Base-by-base conservation (phyloP, 2,113 vertebrate species). In the Eulacestoma nigropectus region DNA sequence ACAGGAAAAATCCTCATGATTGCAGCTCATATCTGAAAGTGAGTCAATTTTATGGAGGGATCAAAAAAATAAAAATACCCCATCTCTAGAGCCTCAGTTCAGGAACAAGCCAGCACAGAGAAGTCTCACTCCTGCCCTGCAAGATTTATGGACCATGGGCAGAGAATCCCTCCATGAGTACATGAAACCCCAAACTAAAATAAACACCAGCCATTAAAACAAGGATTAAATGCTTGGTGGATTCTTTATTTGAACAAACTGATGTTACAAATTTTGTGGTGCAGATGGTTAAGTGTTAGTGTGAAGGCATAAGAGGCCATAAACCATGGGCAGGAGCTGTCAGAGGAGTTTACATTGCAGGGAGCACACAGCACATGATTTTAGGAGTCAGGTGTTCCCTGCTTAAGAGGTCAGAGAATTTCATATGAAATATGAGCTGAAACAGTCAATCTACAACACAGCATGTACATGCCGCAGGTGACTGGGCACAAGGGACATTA, bases 271-370 rank as follows among this genome's bases (percentile, higher is more conserved):
- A 70, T 94, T 90, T 91, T 89, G 87, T 89, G 90, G 81, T 68
- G 91, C 94, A 96, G 93, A 96, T 95, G 94, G 94, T 96, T 89
- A 93, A 96, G 94, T 86, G 94, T 96, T 92, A 96, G 87, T 64
- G 75, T 90, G 89, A 96, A 93, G 53, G 90, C 73, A 82, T 42
- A 69, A 96, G 93, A 94, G 83, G 78, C 93, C 92, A 95, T 95
- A 96, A 96, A 97, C 67, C 78, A 93, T 0, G 73, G 91, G 91
- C 85, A 92, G 89, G 76, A 93, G 87, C 73, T 96, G 91, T 96
- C 93, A 94, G 85, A 95, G 56, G 35, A 91, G 93, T 95, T 95
- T 94, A 96, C 68, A 88, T 85, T 87, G 78, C 0, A 2, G 57
- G 67, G 91, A 96, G 64, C 83, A 53, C 22, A 96, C 56, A 89